Evolutionary conservation across 2,797 vertebrate species (phyloP).

Genomic region (Varecia variegata): DNA sequence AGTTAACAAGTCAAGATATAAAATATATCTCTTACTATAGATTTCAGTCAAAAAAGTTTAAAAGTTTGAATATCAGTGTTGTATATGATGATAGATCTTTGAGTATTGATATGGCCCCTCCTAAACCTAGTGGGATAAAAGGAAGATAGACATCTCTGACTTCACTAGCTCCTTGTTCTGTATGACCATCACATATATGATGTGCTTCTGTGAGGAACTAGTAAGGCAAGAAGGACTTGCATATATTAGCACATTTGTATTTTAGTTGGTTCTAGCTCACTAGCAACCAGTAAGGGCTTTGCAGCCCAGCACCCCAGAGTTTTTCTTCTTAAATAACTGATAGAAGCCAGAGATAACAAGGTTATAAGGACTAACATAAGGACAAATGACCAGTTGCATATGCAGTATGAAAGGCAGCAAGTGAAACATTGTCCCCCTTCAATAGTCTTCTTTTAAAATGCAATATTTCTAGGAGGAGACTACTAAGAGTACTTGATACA

Average conservation of each 20-base stretch:
- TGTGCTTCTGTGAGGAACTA: background rate
- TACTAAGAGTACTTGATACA: background rate
- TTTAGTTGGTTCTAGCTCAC: background rate
- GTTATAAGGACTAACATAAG: background rate
- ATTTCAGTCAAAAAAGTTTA: background rate
- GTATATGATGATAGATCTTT: background rate
- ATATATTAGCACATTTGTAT: background rate
- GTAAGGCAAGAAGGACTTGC: background rate
- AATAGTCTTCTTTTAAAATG: background rate
- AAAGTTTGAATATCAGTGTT: background rate
- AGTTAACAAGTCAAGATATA: background rate
- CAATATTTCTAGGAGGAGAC: background rate
- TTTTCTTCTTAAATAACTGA: background rate
- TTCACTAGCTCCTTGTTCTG: background rate
- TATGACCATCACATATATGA: background rate
- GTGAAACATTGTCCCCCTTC: background rate
- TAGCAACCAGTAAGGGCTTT: background rate
- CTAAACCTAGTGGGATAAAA: background rate
- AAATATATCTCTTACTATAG: background rate
- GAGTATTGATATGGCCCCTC: background rate
- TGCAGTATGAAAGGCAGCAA: background rate
- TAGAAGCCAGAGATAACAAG: background rate
- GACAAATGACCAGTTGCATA: background rate
- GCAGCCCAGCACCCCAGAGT: background rate
- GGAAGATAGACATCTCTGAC: background rate